These are phyloP conservation scores for Chrysolophus pictus DNA, from an alignment of 2,797 vertebrate genomes.

Conservation along the genomic window DNA sequence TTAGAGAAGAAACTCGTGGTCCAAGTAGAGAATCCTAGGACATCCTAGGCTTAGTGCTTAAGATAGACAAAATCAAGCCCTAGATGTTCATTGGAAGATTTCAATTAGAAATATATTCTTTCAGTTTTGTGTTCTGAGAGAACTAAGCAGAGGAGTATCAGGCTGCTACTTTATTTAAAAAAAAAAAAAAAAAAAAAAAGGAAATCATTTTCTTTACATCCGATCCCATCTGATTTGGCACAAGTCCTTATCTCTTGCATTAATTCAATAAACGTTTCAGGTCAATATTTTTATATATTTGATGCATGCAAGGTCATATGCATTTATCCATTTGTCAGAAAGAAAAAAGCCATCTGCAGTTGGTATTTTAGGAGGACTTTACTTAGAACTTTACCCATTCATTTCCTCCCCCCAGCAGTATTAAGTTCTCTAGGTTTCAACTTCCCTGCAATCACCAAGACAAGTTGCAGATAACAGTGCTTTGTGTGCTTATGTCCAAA, in stretches of 20 bases:
- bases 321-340: neutral
- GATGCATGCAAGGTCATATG: neutral
- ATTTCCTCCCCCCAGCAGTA: fast-evolving
- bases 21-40: neutral
- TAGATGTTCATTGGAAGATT: neutral
- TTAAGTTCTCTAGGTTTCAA: fast-evolving
- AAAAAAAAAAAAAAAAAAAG: fast-evolving
- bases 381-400: neutral
- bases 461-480: neutral
- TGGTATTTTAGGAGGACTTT: neutral
- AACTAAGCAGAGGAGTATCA: neutral
- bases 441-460: neutral
- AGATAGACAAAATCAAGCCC: neutral
- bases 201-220: neutral
- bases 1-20: neutral
- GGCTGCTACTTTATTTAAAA: fast-evolving
- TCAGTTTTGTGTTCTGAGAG: neutral
- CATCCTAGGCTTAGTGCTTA: neutral
- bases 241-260: neutral
- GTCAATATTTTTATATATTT: neutral
- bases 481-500: too few relatives aligned
- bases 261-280: neutral
- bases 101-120: neutral
- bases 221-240: neutral
- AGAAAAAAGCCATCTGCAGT: neutral